These are phyloP conservation scores for Nematostella vectensis DNA, from an alignment of 92 coral and sea anemone species.

Conservation along the genomic window DNA sequence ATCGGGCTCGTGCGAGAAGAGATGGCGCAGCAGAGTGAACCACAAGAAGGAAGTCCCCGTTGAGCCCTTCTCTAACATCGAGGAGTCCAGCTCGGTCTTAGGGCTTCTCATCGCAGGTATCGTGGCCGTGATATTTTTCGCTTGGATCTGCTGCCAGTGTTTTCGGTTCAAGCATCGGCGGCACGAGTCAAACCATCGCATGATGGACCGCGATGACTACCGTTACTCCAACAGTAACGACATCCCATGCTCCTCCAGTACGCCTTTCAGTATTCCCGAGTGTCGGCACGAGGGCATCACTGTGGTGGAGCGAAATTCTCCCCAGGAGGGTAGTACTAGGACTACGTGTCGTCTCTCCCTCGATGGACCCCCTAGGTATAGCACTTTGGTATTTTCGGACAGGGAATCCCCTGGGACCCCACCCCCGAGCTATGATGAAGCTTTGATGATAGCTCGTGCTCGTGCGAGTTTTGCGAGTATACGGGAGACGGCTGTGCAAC, in stretches of 20 bases:
- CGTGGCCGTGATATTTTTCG: slow-evolving; percentile 23
- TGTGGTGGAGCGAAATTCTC: slow-evolving; percentile 1
- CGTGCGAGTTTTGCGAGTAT: neutral
- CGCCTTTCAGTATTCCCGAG: neutral
- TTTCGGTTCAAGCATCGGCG: slow-evolving; percentile 22
- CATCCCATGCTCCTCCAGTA: slow-evolving; percentile 1
- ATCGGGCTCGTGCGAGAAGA: slow-evolving; percentile 16
- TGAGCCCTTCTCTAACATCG: slow-evolving; percentile 25
- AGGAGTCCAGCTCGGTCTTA: slow-evolving; percentile 30
- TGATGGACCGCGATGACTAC: neutral
- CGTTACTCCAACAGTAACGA: slow-evolving; percentile 2
- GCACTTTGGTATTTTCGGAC: slow-evolving; percentile 12
- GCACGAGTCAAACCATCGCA: slow-evolving; percentile 9
- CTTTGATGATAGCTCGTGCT: slow-evolving; percentile 14
- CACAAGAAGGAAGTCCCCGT: slow-evolving; percentile 8
- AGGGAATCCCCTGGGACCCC: slow-evolving; percentile 10
- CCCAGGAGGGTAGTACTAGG: neutral
- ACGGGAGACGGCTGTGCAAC: slow-evolving; percentile 2
- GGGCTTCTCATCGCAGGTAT: slow-evolving; percentile 26
- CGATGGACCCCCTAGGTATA: slow-evolving; percentile 25
- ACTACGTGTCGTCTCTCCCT: slow-evolving; percentile 19
- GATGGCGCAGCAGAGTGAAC: slow-evolving; percentile 20
- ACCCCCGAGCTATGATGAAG: slow-evolving; percentile 35
- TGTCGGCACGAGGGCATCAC: slow-evolving; percentile 11
- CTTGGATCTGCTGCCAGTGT: slow-evolving; percentile 39